Conservation (phyloP, 2,888 invertebrate genomes). For the Morinoia aosen region DNA sequence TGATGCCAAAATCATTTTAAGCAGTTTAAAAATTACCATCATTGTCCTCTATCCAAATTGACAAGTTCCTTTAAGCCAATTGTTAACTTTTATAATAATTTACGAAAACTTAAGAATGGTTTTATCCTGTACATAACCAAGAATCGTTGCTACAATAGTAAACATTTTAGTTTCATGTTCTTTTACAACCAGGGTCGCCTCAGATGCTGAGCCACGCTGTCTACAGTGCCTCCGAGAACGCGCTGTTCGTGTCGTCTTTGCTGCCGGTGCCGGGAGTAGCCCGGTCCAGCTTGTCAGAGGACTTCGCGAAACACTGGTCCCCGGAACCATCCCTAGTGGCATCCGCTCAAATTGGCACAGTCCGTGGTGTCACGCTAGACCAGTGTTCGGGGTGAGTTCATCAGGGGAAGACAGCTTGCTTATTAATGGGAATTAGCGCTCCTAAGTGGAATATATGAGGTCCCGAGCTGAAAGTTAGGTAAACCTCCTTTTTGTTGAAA, state of each 20-base stretch:
- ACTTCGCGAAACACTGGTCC: slow-evolving; percentile 22
- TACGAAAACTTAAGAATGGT: too few species aligned
- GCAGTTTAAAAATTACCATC: too few species aligned
- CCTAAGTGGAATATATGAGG: too few species aligned
- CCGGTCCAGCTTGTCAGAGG: neutral
- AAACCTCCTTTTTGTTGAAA: too few species aligned
- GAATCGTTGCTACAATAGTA: neutral
- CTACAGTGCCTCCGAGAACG: neutral
- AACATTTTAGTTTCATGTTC: neutral
- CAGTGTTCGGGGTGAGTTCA: neutral
- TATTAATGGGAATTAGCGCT: too few species aligned
- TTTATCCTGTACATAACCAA: neutral
- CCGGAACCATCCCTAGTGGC: neutral
- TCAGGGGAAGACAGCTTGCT: too few species aligned
- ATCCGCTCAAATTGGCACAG: neutral
- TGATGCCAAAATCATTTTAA: too few species aligned
- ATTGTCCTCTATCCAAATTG: too few species aligned
- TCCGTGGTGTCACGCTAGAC: neutral
- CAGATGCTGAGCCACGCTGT: neutral
- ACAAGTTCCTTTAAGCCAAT: too few species aligned
- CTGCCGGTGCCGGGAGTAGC: neutral
- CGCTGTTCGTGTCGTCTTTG: neutral
- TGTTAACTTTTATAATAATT: too few species aligned
- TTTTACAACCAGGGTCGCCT: neutral
- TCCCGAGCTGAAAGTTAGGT: too few species aligned